These are phyloP conservation scores for Tupaia tana DNA, from an alignment of 2,113 vertebrate species.

Conservation along the genomic window DNA sequence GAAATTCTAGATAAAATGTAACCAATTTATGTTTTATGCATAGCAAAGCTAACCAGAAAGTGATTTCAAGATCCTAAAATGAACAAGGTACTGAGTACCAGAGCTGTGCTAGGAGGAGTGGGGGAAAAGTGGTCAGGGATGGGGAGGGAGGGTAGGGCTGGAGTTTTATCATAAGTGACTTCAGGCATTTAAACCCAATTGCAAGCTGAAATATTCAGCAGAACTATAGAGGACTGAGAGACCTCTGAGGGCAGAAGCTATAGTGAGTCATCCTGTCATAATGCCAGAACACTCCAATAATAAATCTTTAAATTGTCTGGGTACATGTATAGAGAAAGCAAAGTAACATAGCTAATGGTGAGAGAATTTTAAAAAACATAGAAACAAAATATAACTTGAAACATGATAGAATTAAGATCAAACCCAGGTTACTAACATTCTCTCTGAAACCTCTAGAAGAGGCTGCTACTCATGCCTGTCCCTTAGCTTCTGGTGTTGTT, in stretches of 20 bases:
- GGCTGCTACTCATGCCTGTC: neutral
- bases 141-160: too few species aligned
- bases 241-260: too few species aligned
- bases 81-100: too few species aligned
- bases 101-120: too few species aligned
- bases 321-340: neutral
- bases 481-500: neutral
- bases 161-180: neutral
- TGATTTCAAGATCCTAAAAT: too few species aligned
- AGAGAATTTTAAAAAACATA: neutral
- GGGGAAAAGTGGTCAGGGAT: neutral
- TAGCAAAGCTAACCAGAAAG: neutral
- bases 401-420: neutral
- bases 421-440: neutral
- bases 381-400: slow-evolving; percentile 14
- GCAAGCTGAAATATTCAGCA: neutral
- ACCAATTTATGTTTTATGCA: neutral
- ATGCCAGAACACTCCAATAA: neutral
- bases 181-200: neutral
- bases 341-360: neutral
- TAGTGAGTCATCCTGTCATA: neutral
- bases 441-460: neutral
- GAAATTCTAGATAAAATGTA: neutral
- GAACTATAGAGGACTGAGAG: neutral
- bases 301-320: neutral